Conservation (phyloP, 2,888 invertebrate genomes). For the Hypolimnas misippus region DNA sequence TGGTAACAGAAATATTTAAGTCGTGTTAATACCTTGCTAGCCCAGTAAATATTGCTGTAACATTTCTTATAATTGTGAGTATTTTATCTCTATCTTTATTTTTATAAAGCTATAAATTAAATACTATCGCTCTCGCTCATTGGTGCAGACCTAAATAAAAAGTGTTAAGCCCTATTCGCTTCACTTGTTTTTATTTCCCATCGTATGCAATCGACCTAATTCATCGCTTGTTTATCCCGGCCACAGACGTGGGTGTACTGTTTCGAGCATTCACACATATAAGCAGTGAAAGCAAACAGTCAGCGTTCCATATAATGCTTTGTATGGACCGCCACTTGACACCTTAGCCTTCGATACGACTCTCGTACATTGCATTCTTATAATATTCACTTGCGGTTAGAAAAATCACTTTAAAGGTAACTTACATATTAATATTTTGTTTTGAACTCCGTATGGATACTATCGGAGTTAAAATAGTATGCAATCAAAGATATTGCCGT, state of each 20-base stretch:
- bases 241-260: slow-evolving; percentile 65
- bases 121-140: slow-evolving; percentile 2
- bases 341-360: slow-evolving; percentile 65
- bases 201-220: slow-evolving; percentile 44
- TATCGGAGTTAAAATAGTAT: too few relatives aligned
- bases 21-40: neutral
- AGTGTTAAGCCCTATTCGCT: slow-evolving; percentile 6
- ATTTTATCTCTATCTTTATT: neutral
- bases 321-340: slow-evolving; percentile 72
- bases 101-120: slow-evolving; percentile 6
- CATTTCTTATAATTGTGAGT: neutral
- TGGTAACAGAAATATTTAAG: neutral
- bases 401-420: neutral
- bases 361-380: slow-evolving; percentile 28
- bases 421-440: slow-evolving; percentile 5
- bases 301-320: slow-evolving; percentile 74
- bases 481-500: too few relatives aligned
- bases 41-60: neutral
- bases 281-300: slow-evolving; percentile 77
- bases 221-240: slow-evolving; percentile 51
- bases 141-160: slow-evolving; percentile 5
- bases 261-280: slow-evolving; percentile 67
- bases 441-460: too few relatives aligned
- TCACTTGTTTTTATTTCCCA: slow-evolving; percentile 17
- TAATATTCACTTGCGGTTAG: slow-evolving; percentile 6